Evolutionary conservation across 2,888 invertebrate species (phyloP), one percentile per base, ranked within the genome.

Genomic region (Mesorhabditis spiculigera): DNA sequence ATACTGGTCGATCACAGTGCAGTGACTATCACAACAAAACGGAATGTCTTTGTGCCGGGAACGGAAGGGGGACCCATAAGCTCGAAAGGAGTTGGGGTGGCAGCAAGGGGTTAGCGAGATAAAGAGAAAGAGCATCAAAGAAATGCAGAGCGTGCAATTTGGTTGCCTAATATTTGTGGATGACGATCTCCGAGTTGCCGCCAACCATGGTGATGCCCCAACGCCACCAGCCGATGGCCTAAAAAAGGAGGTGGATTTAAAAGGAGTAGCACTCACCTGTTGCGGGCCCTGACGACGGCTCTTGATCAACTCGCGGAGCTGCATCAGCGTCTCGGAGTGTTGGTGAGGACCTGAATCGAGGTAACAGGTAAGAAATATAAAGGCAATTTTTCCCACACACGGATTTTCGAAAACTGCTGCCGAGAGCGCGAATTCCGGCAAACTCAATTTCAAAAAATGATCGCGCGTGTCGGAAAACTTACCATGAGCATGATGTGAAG

Each of bases 401-500:
- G 28, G 28, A 28, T 28, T 28, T 28, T 28, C 28, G 28, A 28
- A 28, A 28, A 28, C 28, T 28, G 28, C 28, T 28, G 28, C 28
- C 28, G 28, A 28, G 28, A 28, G 28, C 28, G 28, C 28, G 28
- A 28, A 28, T 28, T 28, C 28, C 28, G 28, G 28, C 28, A 28
- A 3, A 28, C 28, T 44, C 16, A 10, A 0, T 10, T 5, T 5
- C 10, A 67, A 16, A 41, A 28, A 28, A 5, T 64, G 45, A 44
- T 45, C n/a, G 16, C 16, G 43, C 43, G 45, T 45, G 28, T 28
- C 28, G 28, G 28, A 50, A 50, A 13, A n/a, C 68, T 61, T 67
- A 76, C 82, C 85, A 68, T 85, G 85, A 4, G 83, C 82, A 65
- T 85, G 81, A 63, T 85, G 85, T 41, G 83, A 81, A 5, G 85